A percentile compares a stretch with the other conserved stretches of the same genome.
Conservation (phyloP, 2,113 vertebrate genomes). For the Tinamus guttatus region DNA sequence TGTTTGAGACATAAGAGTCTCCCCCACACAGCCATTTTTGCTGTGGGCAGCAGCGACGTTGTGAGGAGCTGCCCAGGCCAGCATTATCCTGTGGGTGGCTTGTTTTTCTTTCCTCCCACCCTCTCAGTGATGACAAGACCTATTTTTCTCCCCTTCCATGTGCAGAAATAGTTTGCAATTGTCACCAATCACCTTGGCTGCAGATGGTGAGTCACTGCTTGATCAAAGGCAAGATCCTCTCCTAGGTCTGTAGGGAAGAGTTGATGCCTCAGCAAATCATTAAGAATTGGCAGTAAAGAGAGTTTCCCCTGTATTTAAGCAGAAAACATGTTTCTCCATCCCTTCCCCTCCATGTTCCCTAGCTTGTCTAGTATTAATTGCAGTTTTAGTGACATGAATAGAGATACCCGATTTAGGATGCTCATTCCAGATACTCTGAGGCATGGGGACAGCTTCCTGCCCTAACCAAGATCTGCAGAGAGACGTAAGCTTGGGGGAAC, state of each 20-base stretch:
- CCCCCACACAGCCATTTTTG: not conserved
- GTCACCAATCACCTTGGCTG: slow-evolving; percentile 53
- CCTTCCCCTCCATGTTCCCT: not conserved
- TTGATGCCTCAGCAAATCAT: slow-evolving; percentile 18
- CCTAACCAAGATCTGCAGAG: not conserved
- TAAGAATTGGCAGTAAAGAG: not conserved
- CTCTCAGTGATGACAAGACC: not conserved
- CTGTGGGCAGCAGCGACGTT: not conserved
- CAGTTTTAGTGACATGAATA: not conserved
- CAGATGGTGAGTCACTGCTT: slow-evolving; percentile 63
- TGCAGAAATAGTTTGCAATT: slow-evolving; percentile 52
- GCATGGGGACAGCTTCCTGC: not conserved
- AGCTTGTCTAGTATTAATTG: not conserved
- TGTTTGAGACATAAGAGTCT: not conserved
- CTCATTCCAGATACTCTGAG: not conserved
- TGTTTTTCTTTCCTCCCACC: slow-evolving; percentile 28
- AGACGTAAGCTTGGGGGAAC: not conserved
- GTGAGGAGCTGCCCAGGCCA: not conserved
- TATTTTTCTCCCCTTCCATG: slow-evolving; percentile 47
- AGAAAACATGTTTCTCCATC: not conserved
- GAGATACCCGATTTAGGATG: not conserved
- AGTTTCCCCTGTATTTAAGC: not conserved
- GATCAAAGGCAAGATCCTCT: slow-evolving; percentile 62
- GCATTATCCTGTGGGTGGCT: not conserved
- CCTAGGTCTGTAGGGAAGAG: not conserved